phyloP scores from a whole-genome alignment of 2,113 vertebrate species.

The Laticauda laticaudata region DNA sequence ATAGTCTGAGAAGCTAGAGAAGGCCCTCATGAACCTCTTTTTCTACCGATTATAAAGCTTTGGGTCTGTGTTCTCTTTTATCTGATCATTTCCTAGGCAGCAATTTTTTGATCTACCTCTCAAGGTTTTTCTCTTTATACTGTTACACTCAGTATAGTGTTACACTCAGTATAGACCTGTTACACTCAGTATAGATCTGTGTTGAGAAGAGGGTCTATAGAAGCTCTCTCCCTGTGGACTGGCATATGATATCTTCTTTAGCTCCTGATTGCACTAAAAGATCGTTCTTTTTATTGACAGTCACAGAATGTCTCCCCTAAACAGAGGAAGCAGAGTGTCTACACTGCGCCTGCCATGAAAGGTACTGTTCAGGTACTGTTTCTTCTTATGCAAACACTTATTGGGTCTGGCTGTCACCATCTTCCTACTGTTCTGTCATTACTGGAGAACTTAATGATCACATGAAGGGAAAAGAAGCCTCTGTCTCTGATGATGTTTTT shows the following conservation, averaged over 20 bases:
- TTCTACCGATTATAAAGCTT: neutral
- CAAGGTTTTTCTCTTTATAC: neutral
- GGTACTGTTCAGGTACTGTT: conserved; percentile 76
- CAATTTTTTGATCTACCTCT: neutral
- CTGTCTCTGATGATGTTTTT: neutral
- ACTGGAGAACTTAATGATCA: neutral
- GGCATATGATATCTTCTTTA: rapidly evolving
- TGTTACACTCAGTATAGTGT: neutral
- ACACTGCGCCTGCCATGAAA: conserved; percentile 83
- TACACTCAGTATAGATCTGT: neutral
- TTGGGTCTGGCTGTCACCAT: neutral
- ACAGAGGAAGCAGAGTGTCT: conserved; percentile 89
- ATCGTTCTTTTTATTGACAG: conserved; percentile 46
- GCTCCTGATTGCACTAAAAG: neutral
- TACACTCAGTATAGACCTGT: neutral
- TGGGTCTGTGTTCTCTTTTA: neutral
- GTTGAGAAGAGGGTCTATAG: neutral
- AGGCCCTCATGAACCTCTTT: neutral
- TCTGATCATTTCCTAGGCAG: neutral
- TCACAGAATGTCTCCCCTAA: conserved; percentile 77
- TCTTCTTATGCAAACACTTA: neutral
- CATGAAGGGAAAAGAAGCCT: neutral
- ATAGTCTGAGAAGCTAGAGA: neutral
- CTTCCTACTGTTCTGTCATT: neutral
- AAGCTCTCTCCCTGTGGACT: rapidly evolving